Evolutionary conservation across 2,797 vertebrate genomes (phyloP).

Genomic region (Fratercula arctica): DNA sequence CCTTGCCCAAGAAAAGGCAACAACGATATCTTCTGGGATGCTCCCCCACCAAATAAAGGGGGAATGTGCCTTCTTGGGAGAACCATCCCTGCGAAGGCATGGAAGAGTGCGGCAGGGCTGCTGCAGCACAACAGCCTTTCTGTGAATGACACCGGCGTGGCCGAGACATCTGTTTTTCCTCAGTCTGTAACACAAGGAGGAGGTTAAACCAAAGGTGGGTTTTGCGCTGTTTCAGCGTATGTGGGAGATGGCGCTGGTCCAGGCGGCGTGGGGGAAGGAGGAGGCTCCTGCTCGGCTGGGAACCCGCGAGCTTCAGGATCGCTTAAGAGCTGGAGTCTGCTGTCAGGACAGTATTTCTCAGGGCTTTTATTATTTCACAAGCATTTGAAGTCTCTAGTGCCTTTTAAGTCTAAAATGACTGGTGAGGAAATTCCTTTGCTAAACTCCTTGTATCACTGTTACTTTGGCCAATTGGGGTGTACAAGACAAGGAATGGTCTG

Average conservation of each 20-base stretch:
- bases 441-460: background rate
- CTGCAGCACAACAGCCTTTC: background rate
- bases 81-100: fast-evolving
- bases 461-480: background rate
- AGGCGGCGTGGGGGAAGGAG: background rate
- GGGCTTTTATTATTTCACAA: background rate
- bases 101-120: background rate
- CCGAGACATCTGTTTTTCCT: background rate
- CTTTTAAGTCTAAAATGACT: background rate
- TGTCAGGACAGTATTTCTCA: background rate
- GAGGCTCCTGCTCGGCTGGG: background rate
- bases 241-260: background rate
- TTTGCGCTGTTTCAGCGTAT: background rate
- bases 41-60: too few relatives aligned
- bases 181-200: background rate
- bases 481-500: background rate
- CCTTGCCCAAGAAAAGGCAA: background rate
- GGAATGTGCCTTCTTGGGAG: background rate
- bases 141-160: background rate
- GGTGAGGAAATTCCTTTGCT: background rate
- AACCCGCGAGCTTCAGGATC: background rate
- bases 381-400: background rate
- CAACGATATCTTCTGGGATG: background rate
- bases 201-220: background rate
- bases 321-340: background rate